Evolutionary conservation across 1,140 invertebrate species (phyloP).

Genomic region (Nasonia giraulti): DNA sequence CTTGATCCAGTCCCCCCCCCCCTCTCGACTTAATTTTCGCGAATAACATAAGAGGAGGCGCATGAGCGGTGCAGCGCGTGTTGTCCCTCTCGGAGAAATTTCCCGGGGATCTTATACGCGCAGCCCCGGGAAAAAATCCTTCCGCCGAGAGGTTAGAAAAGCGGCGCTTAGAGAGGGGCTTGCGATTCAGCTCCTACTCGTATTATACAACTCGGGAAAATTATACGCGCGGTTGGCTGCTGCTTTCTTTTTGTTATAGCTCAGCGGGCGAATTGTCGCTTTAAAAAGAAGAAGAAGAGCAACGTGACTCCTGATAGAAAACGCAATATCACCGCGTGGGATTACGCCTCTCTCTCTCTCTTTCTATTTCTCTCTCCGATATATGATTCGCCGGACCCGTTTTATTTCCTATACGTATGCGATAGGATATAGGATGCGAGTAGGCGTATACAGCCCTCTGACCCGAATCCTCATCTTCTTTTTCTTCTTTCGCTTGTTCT

Average conservation of each 20-base stretch:
- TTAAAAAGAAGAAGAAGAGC: background rate
- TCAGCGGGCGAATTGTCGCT: background rate
- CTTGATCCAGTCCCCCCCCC: background rate
- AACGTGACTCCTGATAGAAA: background rate
- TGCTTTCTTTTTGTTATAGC: too few species aligned
- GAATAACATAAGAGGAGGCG: background rate
- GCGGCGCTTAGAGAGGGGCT: background rate
- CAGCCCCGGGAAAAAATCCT: background rate
- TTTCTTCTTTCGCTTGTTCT: background rate
- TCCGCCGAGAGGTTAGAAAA: constrained; percentile 5
- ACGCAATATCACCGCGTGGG: background rate
- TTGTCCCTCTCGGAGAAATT: background rate
- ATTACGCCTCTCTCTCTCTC: background rate
- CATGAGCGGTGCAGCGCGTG: background rate
- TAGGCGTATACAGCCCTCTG: constrained; percentile 6
- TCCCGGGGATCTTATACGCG: background rate
- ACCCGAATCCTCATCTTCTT: constrained; percentile 14
- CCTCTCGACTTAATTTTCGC: constrained; percentile 20
- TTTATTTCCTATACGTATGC: constrained; percentile 27
- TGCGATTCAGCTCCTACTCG: background rate
- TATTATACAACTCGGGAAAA: background rate
- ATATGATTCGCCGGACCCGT: constrained; percentile 18
- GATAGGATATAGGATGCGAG: background rate
- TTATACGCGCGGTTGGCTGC: background rate
- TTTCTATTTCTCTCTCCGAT: background rate